phyloP scores from a whole-genome alignment of 1,140 invertebrate genomes.

The Cepaea nemoralis region DNA sequence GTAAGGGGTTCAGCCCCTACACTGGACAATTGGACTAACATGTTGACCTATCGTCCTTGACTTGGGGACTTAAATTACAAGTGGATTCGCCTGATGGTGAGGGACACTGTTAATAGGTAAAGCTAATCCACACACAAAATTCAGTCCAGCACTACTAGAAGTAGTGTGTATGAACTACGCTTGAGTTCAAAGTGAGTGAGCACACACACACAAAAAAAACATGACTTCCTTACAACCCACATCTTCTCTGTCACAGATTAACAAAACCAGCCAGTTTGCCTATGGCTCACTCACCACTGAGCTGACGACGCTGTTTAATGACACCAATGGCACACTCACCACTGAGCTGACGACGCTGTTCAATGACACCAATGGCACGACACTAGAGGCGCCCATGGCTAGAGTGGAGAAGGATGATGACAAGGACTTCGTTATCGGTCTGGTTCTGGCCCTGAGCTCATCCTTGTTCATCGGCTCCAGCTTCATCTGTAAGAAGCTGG shows the following conservation, averaged over 20 bases:
- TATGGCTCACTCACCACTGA: background rate
- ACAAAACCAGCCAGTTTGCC: background rate
- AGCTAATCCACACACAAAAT: too few species aligned
- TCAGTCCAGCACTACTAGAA: too few species aligned
- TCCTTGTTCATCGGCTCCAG: slow-evolving; percentile 34
- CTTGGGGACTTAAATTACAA: too few species aligned
- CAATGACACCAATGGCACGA: slow-evolving; percentile 9
- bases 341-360: background rate
- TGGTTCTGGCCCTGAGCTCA: slow-evolving; percentile 9
- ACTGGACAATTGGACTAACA: too few species aligned
- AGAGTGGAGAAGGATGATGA: background rate
- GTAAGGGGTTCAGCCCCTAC: too few species aligned
- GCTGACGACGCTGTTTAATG: background rate
- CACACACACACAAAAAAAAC: too few species aligned
- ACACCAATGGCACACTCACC: background rate
- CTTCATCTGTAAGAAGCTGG: slow-evolving; percentile 81
- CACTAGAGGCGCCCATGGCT: background rate
- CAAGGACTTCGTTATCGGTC: slow-evolving; percentile 36
- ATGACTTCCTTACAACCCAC: too few species aligned
- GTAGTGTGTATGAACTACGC: too few species aligned
- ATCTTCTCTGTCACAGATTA: background rate
- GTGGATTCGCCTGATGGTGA: too few species aligned
- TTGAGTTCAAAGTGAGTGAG: too few species aligned
- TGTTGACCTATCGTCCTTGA: too few species aligned
- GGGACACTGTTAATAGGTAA: too few species aligned